Evolutionary conservation across 2,797 vertebrate genomes (phyloP).

Genomic region (Labeo calbasu): DNA sequence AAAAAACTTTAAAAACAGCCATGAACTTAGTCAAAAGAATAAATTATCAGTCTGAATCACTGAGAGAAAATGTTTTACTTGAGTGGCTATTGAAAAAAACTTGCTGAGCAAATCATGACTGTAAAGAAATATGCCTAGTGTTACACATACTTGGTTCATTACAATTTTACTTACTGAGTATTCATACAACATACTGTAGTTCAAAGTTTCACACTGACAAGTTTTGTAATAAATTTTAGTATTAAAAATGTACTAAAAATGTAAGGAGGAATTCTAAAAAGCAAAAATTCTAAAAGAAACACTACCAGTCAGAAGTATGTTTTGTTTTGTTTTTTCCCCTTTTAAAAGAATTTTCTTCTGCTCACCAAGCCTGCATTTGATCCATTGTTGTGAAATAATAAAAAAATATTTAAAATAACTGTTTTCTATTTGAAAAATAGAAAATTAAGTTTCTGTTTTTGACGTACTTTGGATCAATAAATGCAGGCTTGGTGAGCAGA

Average conservation of each 20-base stretch:
- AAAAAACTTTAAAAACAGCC: neutral
- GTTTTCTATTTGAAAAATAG: no score
- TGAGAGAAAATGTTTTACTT: neutral
- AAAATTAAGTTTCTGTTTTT: no score
- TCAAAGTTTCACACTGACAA: neutral
- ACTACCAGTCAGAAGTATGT: no score
- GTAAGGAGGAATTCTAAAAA: neutral
- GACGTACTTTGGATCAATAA: no score
- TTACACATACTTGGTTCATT: neutral
- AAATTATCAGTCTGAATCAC: neutral
- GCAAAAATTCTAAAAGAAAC: no score
- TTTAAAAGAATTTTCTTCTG: no score
- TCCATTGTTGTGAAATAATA: no score
- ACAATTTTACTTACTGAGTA: neutral
- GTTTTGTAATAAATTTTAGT: neutral
- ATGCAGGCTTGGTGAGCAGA: no score
- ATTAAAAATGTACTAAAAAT: neutral
- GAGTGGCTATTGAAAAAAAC: neutral
- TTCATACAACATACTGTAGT: no score
- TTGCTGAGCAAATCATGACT: neutral
- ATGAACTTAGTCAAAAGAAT: neutral
- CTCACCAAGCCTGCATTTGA: no score
- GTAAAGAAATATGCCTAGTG: neutral
- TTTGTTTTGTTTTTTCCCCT: no score
- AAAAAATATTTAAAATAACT: no score